Percentiles rank a stretch among this genome's conserved stretches.
These are phyloP conservation scores for Ovis canadensis DNA, from an alignment of 2,113 vertebrate genomes.

Conservation along the genomic window DNA sequence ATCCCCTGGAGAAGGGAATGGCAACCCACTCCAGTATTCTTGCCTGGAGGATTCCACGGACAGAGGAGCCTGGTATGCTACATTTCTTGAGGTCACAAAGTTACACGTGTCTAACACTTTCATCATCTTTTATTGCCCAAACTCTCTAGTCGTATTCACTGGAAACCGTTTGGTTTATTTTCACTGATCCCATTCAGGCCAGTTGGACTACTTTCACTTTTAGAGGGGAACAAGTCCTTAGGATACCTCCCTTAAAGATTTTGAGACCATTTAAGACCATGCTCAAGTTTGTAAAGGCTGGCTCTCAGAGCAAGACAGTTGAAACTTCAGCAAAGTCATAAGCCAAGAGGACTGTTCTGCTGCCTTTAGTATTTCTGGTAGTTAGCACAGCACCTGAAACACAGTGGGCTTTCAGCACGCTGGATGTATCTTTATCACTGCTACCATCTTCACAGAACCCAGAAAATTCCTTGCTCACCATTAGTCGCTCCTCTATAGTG, in stretches of 20 bases:
- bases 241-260: neutral
- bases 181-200: neutral
- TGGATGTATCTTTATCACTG: neutral
- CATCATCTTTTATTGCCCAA: neutral
- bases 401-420: neutral
- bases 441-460: neutral
- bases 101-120: neutral
- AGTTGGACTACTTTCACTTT: slow-evolving; percentile 32
- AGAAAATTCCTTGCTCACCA: neutral
- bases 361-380: neutral
- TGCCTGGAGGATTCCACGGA: neutral
- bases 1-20: neutral
- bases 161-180: slow-evolving; percentile 48
- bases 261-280: neutral
- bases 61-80: neutral
- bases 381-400: neutral
- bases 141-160: slow-evolving; percentile 33
- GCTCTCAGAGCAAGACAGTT: neutral
- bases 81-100: neutral
- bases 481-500: neutral
- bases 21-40: neutral
- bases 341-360: neutral
- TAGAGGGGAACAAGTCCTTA: neutral
- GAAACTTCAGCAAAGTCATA: neutral
- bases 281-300: neutral